phyloP scores from a whole-genome alignment of 35 echinoderm and acorn worm genomes.

The Lytechinus pictus region DNA sequence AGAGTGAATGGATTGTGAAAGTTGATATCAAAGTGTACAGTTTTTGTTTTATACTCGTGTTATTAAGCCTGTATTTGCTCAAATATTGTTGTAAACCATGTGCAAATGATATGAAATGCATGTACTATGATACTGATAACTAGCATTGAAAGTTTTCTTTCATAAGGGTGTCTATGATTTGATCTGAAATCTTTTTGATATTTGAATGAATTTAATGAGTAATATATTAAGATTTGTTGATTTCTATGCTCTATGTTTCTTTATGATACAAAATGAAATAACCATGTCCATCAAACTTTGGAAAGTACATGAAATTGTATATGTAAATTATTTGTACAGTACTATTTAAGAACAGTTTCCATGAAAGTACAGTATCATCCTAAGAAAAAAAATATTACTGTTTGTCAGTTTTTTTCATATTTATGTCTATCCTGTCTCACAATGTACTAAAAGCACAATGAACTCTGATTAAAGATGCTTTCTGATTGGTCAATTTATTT shows the following conservation, averaged over 20 bases:
- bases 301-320: neutral
- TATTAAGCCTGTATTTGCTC: slow-evolving; percentile 26
- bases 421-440: neutral
- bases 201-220: slow-evolving; percentile 20
- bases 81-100: slow-evolving; percentile 13
- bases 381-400: neutral
- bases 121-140: neutral
- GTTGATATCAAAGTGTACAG: slow-evolving; percentile 38
- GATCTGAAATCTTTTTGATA: slow-evolving; percentile 32
- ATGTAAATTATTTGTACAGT: slow-evolving; percentile 8
- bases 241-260: neutral
- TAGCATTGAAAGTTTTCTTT: slow-evolving; percentile 39
- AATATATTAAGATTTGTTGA: neutral
- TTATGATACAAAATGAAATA: neutral
- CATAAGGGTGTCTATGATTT: slow-evolving; percentile 36
- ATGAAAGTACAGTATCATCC: neutral
- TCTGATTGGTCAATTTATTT: too few relatives aligned
- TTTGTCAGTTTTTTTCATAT: neutral
- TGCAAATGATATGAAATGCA: slow-evolving; percentile 4
- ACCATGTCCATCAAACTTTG: slow-evolving; percentile 4
- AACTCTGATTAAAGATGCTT: too few relatives aligned
- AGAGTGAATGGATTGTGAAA: neutral
- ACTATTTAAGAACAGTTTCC: neutral
- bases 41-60: neutral
- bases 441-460: too few relatives aligned